phyloP scores from a whole-genome alignment of 1,140 invertebrate species.

The Monomorium pharaonis region DNA sequence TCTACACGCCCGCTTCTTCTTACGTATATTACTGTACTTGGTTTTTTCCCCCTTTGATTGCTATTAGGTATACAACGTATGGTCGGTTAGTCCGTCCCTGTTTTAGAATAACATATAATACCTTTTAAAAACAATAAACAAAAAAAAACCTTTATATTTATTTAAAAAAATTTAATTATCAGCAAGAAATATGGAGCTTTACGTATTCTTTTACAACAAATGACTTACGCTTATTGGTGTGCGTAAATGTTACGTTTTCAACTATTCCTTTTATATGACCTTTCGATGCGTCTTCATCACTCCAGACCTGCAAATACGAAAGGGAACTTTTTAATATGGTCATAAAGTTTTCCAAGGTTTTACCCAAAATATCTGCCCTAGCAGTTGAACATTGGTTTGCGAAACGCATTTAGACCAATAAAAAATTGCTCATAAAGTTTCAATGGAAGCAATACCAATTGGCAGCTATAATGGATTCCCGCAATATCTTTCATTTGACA shows the following conservation, averaged over 20 bases:
- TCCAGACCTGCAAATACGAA: constrained; percentile 54
- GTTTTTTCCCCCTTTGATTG: too few species aligned
- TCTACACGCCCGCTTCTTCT: too few species aligned
- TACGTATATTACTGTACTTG: too few species aligned
- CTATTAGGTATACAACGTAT: too few species aligned
- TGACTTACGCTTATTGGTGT: background rate
- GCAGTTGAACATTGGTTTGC: background rate
- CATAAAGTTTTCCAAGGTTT: constrained; percentile 56
- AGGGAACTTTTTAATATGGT: constrained; percentile 52
- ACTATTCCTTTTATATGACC: background rate
- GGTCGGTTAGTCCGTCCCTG: too few species aligned
- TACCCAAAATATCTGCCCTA: constrained; percentile 15
- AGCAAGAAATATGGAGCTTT: background rate
- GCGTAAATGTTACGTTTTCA: background rate
- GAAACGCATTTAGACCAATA: constrained; percentile 25
- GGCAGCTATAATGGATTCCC: background rate
- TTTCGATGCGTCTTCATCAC: constrained; percentile 31
- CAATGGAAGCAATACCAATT: constrained; percentile 37
- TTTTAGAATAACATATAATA: too few species aligned
- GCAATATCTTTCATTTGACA: constrained; percentile 42
- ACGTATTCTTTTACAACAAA: background rate
- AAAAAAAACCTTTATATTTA: too few species aligned
- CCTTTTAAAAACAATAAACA: too few species aligned
- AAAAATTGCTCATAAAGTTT: background rate
- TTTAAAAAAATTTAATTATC: background rate